Evolutionary conservation across 1,140 invertebrate genomes (phyloP).

Genomic region (Drosophila pectinifera): DNA sequence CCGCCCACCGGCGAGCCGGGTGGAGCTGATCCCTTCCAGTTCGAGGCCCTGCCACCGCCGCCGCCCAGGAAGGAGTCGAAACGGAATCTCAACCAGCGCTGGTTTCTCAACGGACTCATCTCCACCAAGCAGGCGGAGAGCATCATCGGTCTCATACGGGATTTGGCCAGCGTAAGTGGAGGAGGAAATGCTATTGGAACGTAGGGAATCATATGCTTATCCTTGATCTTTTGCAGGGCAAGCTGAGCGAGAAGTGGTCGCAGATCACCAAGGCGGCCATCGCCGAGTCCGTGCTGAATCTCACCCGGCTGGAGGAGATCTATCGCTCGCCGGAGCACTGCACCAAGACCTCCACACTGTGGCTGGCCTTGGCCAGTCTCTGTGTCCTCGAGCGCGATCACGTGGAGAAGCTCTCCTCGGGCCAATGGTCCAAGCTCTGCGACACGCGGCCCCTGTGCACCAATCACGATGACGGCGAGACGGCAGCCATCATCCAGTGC

Average conservation of each 20-base stretch:
- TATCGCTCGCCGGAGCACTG: constrained; percentile 91
- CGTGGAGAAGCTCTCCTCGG: constrained; percentile 92
- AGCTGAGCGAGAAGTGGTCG: constrained; percentile 94
- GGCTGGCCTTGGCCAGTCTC: constrained; percentile 96
- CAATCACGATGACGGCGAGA: constrained; percentile 99
- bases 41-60: constrained; percentile 37
- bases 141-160: constrained; percentile 94
- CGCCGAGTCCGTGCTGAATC: constrained; percentile 94
- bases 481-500: constrained; percentile 96
- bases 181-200: too few relatives aligned
- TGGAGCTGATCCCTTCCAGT: constrained; percentile 69
- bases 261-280: constrained; percentile 95
- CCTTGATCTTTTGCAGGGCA: constrained; percentile 88
- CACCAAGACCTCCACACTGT: constrained; percentile 93
- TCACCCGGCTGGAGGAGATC: constrained; percentile 92
- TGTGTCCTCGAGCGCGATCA: constrained; percentile 97
- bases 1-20: constrained; percentile 35
- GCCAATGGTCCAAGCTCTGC: constrained; percentile 88
- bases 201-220: not conserved
- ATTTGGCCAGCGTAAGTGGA: constrained; percentile 94
- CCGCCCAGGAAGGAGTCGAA: constrained; percentile 54
- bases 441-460: constrained; percentile 89
- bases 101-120: constrained; percentile 95
- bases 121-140: constrained; percentile 93
- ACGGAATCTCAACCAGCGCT: constrained; percentile 86